Evolutionary conservation across 2,797 vertebrate genomes (phyloP).

Genomic region (Martes flavigula): DNA sequence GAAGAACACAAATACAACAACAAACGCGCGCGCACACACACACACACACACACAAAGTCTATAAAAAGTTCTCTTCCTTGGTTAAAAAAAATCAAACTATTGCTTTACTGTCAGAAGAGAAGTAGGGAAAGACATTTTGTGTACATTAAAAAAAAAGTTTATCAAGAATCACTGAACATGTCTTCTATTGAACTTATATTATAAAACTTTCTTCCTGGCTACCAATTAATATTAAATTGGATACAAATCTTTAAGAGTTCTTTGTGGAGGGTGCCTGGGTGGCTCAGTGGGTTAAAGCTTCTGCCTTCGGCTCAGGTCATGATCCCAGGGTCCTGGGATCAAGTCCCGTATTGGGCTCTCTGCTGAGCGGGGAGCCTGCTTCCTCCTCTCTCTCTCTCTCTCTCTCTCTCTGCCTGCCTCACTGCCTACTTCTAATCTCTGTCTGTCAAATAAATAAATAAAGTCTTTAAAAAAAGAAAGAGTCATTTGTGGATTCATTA

Average conservation of each 20-base stretch:
- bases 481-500: slow-evolving; percentile 14
- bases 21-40: accelerated
- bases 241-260: neutral
- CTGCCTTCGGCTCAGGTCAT: too few species aligned
- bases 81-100: neutral
- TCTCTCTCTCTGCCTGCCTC: too few species aligned
- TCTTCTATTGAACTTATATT: slow-evolving; percentile 27
- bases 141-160: neutral
- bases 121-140: neutral
- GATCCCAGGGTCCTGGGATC: too few species aligned
- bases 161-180: neutral
- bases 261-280: neutral
- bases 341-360: too few species aligned
- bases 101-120: neutral
- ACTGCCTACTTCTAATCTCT: too few species aligned
- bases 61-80: neutral
- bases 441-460: too few species aligned
- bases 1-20: neutral
- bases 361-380: too few species aligned
- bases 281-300: too few species aligned
- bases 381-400: too few species aligned
- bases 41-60: accelerated
- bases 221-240: neutral
- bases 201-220: neutral
- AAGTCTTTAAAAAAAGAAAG: neutral